Conservation (phyloP, 2,888 invertebrate species). For the Dichetophora obliterata region DNA sequence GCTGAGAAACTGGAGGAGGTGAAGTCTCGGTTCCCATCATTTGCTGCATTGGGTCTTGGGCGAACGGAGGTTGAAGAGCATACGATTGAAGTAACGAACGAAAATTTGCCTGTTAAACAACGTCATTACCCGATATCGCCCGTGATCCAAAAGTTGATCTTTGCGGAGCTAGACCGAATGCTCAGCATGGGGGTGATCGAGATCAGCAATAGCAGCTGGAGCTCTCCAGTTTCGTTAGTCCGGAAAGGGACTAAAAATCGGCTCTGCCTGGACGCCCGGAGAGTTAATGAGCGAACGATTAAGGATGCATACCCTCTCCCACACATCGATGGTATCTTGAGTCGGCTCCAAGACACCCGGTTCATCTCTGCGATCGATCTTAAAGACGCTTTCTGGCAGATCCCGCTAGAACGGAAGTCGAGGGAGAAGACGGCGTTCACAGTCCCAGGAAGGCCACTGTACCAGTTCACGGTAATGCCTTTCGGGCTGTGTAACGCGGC, state of each 20-base stretch:
- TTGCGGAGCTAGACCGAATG: constrained; percentile 28
- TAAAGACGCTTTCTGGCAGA: constrained; percentile 44
- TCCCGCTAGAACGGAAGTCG: constrained; percentile 36
- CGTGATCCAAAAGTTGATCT: constrained; percentile 26
- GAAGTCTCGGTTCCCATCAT: background rate
- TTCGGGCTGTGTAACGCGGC: constrained; percentile 36
- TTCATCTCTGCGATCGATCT: too few species aligned
- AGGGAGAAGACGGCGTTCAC: constrained; percentile 32
- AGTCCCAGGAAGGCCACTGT: constrained; percentile 3
- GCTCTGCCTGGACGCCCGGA: constrained; percentile 56
- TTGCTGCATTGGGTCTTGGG: constrained; percentile 7
- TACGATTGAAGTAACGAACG: constrained; percentile 10
- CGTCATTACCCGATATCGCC: constrained; percentile 32
- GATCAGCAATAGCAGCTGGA: too few species aligned
- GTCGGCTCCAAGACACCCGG: too few species aligned
- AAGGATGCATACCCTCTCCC: too few species aligned
- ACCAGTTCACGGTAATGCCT: constrained; percentile 35
- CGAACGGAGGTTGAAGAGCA: constrained; percentile 20
- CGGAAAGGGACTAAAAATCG: constrained; percentile 51
- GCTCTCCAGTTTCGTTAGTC: constrained; percentile 27
- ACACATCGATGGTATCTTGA: too few species aligned
- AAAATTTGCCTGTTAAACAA: constrained; percentile 30
- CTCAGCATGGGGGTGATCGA: constrained; percentile 22
- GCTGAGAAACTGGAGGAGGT: background rate
- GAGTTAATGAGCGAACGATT: constrained; percentile 54